Conservation (phyloP, 2,797 vertebrate genomes). For the Aselliscus stoliczkanus region DNA sequence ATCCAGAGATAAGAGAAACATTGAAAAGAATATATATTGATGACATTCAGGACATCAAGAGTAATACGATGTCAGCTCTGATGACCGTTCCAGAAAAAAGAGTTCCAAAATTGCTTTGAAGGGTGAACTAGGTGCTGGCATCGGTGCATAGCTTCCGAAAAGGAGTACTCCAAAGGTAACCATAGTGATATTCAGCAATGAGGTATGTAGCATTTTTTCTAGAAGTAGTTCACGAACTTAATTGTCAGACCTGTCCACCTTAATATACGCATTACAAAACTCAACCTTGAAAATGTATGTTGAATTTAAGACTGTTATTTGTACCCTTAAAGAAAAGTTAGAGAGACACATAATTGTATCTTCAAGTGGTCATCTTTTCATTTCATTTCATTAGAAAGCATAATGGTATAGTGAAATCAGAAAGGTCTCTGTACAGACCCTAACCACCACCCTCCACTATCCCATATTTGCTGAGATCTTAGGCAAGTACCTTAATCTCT, state of each 20-base stretch:
- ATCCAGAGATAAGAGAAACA: no score
- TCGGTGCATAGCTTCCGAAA: no score
- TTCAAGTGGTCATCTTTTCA: neutral
- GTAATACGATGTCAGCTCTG: no score
- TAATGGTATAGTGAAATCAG: neutral
- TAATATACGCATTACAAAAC: neutral
- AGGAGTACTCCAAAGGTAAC: no score
- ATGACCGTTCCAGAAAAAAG: no score
- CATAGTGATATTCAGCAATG: no score
- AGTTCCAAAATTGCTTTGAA: no score
- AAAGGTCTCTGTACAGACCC: neutral
- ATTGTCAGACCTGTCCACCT: neutral
- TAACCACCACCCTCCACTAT: neutral
- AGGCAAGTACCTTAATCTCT: neutral
- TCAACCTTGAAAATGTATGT: neutral
- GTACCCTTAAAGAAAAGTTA: neutral
- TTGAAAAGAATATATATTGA: no score
- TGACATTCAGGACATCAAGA: no score
- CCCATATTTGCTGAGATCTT: neutral
- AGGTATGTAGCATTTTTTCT: no score
- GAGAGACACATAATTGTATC: neutral
- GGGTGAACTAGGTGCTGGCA: no score
- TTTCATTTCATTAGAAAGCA: neutral
- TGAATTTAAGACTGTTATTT: conserved; percentile 8
- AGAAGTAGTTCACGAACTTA: no score